Base-by-base conservation (phyloP, 1,140 invertebrate species). In the Calliopsis andreniformis region DNA sequence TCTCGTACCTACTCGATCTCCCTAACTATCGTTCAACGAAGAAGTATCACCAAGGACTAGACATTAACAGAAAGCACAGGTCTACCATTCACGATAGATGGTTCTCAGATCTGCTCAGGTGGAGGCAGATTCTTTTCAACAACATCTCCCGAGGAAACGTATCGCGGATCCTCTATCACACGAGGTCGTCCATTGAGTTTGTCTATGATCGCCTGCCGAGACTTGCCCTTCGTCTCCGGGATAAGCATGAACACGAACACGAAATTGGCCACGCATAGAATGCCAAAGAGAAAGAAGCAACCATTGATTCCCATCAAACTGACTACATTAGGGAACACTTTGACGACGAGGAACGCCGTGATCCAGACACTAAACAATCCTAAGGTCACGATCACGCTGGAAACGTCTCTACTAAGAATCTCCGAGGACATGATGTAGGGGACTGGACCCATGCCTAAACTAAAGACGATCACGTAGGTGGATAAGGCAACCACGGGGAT, bases 151-250 rank as follows among this genome's bases (percentile, higher is more conserved):
- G 71, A 67, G 5, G 51, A 56, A 1, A 75, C 47, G 30, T 82
- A 71, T 72, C 83, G n/a, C 69, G 10, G 56, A 5, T 82, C 55
- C 1, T 67, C 51, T 62, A 49, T 3, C 58, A 56, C 1, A 0
- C 6, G 3, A 7, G 32, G 70, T 47, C 18, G 64, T 51, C 88
- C 88, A 42, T 86, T 86, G 1, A 92, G 82, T 73, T 90, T 86
- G 25, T 88, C 80, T 0, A 92, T 39, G 61, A 95, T 94, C 58
- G 94, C 92, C 62, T 95, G 94, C 28, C 95, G 86, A 7, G 86
- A 91, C 43, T 91, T 91, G 0, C 94, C 94, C 82, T 95, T 95
- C 0, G 95, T 96, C 87, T 96, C 95, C 1, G 95, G 95, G 2
- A 95, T 82, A 12, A 94, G 82, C 2, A 76, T 90, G 68, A 85